Evolutionary conservation across 1,140 invertebrate species (phyloP).

Genomic region (Chrysoperla carnea): DNA sequence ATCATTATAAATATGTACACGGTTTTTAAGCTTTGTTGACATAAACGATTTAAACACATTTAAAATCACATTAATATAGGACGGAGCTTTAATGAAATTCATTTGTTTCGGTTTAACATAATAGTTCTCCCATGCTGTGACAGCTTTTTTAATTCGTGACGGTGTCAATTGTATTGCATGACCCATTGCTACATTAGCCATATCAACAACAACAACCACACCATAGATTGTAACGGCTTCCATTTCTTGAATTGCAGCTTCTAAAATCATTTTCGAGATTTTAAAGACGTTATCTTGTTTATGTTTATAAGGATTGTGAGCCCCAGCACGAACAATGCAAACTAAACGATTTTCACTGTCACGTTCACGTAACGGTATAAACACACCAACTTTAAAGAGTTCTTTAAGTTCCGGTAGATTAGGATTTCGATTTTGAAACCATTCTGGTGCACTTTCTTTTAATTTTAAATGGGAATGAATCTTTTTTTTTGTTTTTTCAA

Average conservation of each 20-base stretch:
- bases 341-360: slow-evolving; percentile 30
- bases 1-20: slow-evolving; percentile 31
- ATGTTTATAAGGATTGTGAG: slow-evolving; percentile 33
- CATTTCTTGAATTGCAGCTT: slow-evolving; percentile 28
- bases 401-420: slow-evolving; percentile 31
- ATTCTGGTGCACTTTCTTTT: slow-evolving; percentile 29
- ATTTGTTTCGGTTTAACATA: slow-evolving; percentile 46
- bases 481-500: slow-evolving; percentile 34
- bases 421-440: slow-evolving; percentile 41
- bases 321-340: slow-evolving; percentile 33
- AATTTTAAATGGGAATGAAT: slow-evolving; percentile 36
- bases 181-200: slow-evolving; percentile 31
- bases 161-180: slow-evolving; percentile 41
- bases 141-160: slow-evolving; percentile 31
- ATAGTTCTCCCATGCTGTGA: slow-evolving; percentile 49
- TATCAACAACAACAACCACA: slow-evolving; percentile 37
- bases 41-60: slow-evolving; percentile 52
- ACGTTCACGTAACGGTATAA: slow-evolving; percentile 32
- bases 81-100: slow-evolving; percentile 51
- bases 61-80: slow-evolving; percentile 45
- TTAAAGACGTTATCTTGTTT: slow-evolving; percentile 38
- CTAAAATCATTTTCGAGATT: slow-evolving; percentile 34
- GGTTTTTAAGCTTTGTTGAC: slow-evolving; percentile 40
- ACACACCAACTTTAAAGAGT: slow-evolving; percentile 34
- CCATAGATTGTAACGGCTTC: slow-evolving; percentile 35